phyloP scores from a whole-genome alignment of 2,888 invertebrate species.

The Eupithecia exiguata region DNA sequence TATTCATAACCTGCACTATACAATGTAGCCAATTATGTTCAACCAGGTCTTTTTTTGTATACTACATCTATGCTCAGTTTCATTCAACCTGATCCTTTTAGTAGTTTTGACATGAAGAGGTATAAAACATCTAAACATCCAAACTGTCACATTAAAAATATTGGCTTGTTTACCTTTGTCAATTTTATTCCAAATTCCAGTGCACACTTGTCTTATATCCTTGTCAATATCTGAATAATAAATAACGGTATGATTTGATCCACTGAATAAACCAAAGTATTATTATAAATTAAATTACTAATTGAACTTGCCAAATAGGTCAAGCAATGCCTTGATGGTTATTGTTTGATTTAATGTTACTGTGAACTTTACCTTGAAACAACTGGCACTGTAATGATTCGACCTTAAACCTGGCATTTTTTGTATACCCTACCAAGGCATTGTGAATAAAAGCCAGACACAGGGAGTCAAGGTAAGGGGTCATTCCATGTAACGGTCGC shows the following conservation, averaged over 20 bases:
- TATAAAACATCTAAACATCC: background rate
- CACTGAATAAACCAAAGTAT: no score
- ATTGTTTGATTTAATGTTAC: background rate
- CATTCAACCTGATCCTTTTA: background rate
- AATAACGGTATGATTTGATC: background rate
- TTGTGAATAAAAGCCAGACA: background rate
- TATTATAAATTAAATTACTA: no score
- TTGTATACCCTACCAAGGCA: background rate
- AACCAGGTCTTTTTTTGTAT: no score
- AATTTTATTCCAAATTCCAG: background rate
- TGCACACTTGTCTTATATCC: background rate
- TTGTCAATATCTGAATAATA: background rate
- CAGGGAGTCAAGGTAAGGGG: background rate
- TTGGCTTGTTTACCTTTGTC: background rate
- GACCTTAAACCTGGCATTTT: slow-evolving; percentile 3
- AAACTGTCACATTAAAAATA: background rate
- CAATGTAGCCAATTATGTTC: no score
- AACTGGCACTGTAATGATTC: background rate
- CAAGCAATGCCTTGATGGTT: background rate
- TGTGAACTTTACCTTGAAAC: slow-evolving; percentile 2
- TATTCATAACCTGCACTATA: no score
- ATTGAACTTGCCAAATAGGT: background rate
- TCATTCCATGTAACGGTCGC: no score
- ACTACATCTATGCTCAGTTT: background rate
- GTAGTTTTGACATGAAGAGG: background rate